Evolutionary conservation across 2,113 vertebrate species (phyloP), one percentile per base, ranked within the genome.

Genomic region (Xenotilapia flavipinnis): DNA sequence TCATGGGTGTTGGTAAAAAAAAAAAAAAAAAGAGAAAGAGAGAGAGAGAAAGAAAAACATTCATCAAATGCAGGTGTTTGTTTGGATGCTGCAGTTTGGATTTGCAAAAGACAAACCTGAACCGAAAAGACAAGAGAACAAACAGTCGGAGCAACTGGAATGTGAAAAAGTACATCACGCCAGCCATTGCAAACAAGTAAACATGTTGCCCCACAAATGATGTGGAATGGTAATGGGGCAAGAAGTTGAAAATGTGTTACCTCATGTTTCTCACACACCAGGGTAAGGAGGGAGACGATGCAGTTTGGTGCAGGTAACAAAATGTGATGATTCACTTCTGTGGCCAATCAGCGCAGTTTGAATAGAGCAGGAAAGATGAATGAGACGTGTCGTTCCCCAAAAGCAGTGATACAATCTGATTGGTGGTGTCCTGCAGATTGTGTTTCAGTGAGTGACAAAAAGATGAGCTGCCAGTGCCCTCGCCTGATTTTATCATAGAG

Each of bases 151-250:
- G 70, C 73, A 79, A 82, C 53, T 60, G 36, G 21, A 55, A 77
- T 85, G 90, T 82, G 85, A 75, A 90, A 49, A 87, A 73, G 45
- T 40, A 77, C 73, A 80, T 28, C 60, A 58, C 55, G 40, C 14
- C 68, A 86, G 77, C 60, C 86, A 62, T 4, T 54, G 53, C 65
- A 65, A 84, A 82, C 60, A 75, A 73, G 82, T 26, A 68, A 60
- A 84, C 62, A 62, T 51, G 68, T 83, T 80, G 21, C 15, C 79
- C 56, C 31, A 19, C 73, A 80, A 93, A 90, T 77, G 89, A 80
- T 47, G 88, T 82, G 23, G 56, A 79, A 84, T 21, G 82, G 53
- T 91, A 91, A 89, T 93, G 89, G 86, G 53, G 85, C 90, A 86
- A 68, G 79, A 84, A 90, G 89, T 86, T 3, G 77, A 62, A 84